phyloP scores from a whole-genome alignment of 2,797 vertebrate genomes.

The Chiloscyllium punctatum region DNA sequence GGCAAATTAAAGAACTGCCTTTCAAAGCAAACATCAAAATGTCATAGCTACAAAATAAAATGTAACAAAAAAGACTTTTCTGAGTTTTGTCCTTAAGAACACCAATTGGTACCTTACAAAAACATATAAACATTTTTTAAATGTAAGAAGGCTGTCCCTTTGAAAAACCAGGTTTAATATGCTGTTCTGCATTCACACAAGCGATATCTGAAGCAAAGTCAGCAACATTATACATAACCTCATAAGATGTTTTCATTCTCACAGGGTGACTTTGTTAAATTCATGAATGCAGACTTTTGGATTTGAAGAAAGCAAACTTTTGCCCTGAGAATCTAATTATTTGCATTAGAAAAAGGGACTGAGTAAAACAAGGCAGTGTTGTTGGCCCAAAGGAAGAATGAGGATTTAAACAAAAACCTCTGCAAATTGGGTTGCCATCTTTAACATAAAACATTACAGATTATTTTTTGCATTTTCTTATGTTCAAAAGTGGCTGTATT shows the following conservation, averaged over 20 bases:
- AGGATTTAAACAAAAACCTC: slow-evolving; percentile 27
- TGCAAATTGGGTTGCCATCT: slow-evolving; percentile 3
- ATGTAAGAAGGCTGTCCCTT: background rate
- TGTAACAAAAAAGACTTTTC: background rate
- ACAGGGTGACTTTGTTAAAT: slow-evolving; percentile 24
- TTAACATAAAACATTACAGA: slow-evolving; percentile 22
- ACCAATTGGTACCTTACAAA: background rate
- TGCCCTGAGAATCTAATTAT: slow-evolving; percentile 29
- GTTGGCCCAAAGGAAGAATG: background rate
- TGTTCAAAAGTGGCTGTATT: background rate
- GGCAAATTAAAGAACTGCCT: background rate
- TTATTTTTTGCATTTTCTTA: slow-evolving; percentile 7
- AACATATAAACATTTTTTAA: background rate
- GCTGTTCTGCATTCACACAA: background rate
- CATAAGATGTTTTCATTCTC: background rate
- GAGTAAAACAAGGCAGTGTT: background rate
- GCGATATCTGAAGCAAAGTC: background rate
- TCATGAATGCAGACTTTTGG: slow-evolving; percentile 27
- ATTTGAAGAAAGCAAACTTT: background rate
- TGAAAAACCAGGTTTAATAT: background rate
- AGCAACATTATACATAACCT: background rate
- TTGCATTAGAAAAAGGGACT: slow-evolving; percentile 20
- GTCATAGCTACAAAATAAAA: background rate
- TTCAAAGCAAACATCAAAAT: background rate
- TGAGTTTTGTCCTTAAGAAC: background rate